A percentile compares a stretch with the other conserved stretches of the same genome.
These are phyloP conservation scores for Argopecten irradians DNA, from an alignment of 1,140 invertebrate species.

Conservation along the genomic window DNA sequence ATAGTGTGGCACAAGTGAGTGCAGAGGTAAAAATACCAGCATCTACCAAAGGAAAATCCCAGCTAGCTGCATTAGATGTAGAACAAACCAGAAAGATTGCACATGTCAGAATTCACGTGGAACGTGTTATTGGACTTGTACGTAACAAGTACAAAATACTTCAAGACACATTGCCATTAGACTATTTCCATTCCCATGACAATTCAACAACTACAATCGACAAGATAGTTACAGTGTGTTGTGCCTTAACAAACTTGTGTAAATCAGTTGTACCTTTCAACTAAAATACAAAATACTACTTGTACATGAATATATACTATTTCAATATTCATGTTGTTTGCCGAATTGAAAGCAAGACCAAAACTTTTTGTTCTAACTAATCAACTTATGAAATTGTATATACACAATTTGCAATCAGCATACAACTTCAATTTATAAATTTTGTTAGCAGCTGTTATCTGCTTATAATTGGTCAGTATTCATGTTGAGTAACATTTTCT, in stretches of 20 bases:
- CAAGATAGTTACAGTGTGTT: conserved; percentile 34
- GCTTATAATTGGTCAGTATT: no score
- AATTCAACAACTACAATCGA: neutral
- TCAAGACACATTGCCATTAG: conserved; percentile 35
- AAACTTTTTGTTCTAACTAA: no score
- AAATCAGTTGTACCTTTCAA: conserved; percentile 30
- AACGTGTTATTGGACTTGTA: conserved; percentile 44
- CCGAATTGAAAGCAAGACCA: no score
- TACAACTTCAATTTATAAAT: no score
- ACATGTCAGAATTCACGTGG: conserved; percentile 46
- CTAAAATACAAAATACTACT: neutral
- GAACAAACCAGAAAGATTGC: conserved; percentile 48
- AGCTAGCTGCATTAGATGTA: conserved; percentile 36
- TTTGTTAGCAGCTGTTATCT: no score
- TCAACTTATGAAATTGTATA: no score
- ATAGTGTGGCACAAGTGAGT: conserved; percentile 28
- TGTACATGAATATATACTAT: no score
- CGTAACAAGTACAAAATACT: conserved; percentile 45
- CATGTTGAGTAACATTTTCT: no score
- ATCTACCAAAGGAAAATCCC: conserved; percentile 51
- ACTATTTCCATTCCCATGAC: neutral
- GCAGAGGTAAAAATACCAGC: conserved; percentile 42
- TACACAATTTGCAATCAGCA: no score
- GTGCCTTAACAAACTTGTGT: conserved; percentile 33
- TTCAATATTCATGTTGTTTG: no score